Evolutionary conservation across 2,888 invertebrate genomes (phyloP).

Genomic region (Cryptocephalus primarius): DNA sequence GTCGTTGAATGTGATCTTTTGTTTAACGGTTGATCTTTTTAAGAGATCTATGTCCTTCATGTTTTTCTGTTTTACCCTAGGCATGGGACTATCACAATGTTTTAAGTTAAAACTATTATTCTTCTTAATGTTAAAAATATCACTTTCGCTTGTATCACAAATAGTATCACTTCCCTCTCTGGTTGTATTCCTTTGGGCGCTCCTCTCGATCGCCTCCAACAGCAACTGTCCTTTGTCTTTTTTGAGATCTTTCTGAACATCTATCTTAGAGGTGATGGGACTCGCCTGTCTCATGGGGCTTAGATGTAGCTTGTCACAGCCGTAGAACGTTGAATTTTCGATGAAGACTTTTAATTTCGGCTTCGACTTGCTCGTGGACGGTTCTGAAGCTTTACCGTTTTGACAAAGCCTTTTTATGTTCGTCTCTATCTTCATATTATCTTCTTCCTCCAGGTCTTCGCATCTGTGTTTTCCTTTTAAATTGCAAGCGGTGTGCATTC

Average conservation of each 20-base stretch:
- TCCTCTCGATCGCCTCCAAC: constrained; percentile 34
- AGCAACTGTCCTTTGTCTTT: constrained; percentile 31
- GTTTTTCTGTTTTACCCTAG: constrained; percentile 15
- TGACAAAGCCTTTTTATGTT: constrained; percentile 17
- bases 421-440: constrained; percentile 22
- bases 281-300: constrained; percentile 8
- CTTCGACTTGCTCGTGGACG: constrained; percentile 25
- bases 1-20: constrained; percentile 30
- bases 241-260: constrained; percentile 29
- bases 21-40: constrained; percentile 20
- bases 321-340: constrained; percentile 14
- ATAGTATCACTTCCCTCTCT: constrained; percentile 29
- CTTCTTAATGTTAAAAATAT: constrained; percentile 35
- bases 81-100: constrained; percentile 34
- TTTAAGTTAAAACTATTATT: constrained; percentile 31
- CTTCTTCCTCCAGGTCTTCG: constrained; percentile 61
- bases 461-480: constrained; percentile 56
- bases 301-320: constrained; percentile 7
- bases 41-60: constrained; percentile 15
- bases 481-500: constrained; percentile 55
- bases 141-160: constrained; percentile 35
- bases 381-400: constrained; percentile 17
- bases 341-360: constrained; percentile 19
- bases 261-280: constrained; percentile 9
- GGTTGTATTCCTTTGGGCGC: constrained; percentile 21